phyloP scores from a whole-genome alignment of 2,797 vertebrate genomes.

The Anabacerthia variegaticeps region DNA sequence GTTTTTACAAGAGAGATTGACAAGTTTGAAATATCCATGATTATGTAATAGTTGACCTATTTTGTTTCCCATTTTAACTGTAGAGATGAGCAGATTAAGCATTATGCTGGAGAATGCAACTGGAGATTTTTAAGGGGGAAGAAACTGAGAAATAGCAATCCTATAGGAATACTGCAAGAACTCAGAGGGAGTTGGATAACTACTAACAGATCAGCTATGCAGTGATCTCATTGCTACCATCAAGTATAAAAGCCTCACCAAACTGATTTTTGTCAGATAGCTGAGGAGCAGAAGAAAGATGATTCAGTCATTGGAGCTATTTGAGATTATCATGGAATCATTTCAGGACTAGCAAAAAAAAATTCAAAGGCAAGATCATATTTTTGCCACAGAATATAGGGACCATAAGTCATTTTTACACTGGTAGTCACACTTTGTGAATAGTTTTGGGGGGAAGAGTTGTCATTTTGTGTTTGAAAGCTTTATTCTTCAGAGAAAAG shows the following conservation, averaged over 20 bases:
- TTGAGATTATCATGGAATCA: not conserved
- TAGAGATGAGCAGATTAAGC: not conserved
- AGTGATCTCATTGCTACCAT: not conserved
- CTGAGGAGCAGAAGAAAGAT: not conserved
- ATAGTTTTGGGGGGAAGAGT: not conserved
- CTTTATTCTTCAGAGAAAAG: not conserved
- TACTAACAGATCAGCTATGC: not conserved
- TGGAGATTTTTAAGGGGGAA: not conserved
- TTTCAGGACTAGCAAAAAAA: not conserved
- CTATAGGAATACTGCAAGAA: not conserved
- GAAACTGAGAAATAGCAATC: not conserved
- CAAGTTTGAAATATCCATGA: slow-evolving; percentile 7
- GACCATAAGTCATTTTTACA: not conserved
- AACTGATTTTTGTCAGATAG: not conserved
- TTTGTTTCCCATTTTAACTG: not conserved
- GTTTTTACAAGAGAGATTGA: not conserved
- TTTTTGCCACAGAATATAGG: not conserved
- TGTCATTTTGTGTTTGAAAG: not conserved
- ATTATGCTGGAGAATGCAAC: not conserved
- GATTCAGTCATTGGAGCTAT: not conserved
- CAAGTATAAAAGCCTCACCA: not conserved
- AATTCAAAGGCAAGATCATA: not conserved
- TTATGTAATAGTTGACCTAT: slow-evolving; percentile 4
- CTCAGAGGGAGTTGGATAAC: not conserved
- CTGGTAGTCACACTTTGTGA: not conserved